Evolutionary conservation across 2,797 vertebrate species (phyloP).

Genomic region (Mormyrus hasselquistii): DNA sequence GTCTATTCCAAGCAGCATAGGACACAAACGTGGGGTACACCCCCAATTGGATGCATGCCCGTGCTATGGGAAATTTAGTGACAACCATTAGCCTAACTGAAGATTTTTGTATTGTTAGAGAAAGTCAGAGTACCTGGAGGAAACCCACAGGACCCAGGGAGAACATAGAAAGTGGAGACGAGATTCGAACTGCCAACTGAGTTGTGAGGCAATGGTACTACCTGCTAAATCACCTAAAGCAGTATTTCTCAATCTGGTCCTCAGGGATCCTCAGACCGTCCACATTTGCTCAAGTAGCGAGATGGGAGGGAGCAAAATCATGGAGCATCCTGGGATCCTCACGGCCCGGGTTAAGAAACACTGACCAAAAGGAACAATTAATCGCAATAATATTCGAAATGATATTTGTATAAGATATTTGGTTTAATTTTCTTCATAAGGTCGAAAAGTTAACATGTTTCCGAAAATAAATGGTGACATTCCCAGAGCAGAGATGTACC

Average conservation of each 20-base stretch:
- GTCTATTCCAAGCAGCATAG: not conserved
- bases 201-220: not conserved
- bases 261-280: not conserved
- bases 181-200: not conserved
- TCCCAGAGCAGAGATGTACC: not conserved
- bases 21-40: not conserved
- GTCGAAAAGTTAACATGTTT: not conserved
- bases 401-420: not conserved
- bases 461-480: not conserved
- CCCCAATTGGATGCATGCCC: not conserved
- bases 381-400: not conserved
- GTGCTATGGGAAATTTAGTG: not conserved
- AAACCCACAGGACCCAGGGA: not conserved
- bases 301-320: not conserved
- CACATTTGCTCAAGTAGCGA: not conserved
- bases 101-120: not conserved
- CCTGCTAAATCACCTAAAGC: not conserved
- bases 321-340: not conserved
- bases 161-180: not conserved
- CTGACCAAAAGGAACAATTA: not conserved
- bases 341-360: not conserved
- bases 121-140: not conserved
- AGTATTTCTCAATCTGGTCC: not conserved
- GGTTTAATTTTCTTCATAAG: not conserved
- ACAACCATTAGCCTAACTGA: not conserved